These are phyloP conservation scores for Hemiprocne comata DNA, from an alignment of 2,113 vertebrate species.

Conservation along the genomic window DNA sequence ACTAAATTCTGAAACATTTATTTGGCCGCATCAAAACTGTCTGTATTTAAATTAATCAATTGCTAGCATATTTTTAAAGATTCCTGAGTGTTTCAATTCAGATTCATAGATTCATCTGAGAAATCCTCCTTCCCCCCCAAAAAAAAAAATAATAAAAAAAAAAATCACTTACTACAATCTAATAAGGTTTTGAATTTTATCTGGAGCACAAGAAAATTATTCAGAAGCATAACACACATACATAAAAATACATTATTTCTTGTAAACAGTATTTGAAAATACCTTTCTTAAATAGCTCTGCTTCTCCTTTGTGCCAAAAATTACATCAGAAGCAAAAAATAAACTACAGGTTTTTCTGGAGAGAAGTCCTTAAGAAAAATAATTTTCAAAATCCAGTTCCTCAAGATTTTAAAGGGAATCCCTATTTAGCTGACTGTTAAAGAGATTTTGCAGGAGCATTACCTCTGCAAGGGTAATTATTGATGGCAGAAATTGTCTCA, in stretches of 20 bases:
- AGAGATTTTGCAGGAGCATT: neutral
- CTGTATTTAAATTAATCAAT: neutral
- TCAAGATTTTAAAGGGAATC: neutral
- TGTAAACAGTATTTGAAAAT: neutral
- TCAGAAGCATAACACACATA: neutral
- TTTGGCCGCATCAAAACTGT: neutral
- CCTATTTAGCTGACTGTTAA: neutral
- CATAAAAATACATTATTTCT: neutral
- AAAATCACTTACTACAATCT: neutral
- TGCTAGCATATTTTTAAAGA: neutral
- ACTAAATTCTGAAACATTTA: neutral
- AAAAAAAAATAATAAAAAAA: too few relatives aligned
- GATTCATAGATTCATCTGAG: neutral
- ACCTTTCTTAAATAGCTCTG: neutral
- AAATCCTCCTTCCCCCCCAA: too few relatives aligned
- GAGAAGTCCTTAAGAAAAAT: neutral
- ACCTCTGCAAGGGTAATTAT: neutral
- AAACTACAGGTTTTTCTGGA: rapidly evolving
- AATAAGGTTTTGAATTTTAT: neutral
- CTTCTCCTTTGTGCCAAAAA: neutral
- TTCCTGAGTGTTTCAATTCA: neutral
- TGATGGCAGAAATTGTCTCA: neutral
- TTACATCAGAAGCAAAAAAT: neutral
- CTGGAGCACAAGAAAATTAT: neutral
- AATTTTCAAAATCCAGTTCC: neutral